These are phyloP conservation scores for Manis pentadactyla DNA, from an alignment of 2,797 vertebrate species.

Conservation along the genomic window DNA sequence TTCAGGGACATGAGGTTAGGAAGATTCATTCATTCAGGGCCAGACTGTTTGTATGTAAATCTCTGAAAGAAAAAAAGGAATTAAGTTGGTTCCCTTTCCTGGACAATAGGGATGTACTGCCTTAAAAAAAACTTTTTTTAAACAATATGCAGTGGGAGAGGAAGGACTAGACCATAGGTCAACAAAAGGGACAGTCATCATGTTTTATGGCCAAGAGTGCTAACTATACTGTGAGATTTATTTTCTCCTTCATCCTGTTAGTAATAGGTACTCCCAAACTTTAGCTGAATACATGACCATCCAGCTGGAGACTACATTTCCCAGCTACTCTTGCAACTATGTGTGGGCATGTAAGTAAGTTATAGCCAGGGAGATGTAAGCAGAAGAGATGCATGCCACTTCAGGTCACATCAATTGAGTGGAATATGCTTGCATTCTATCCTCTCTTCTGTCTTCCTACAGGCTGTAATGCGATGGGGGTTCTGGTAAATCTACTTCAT, in stretches of 20 bases:
- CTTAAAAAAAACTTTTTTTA: background rate
- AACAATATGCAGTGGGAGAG: background rate
- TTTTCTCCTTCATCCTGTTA: background rate
- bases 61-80: background rate
- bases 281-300: background rate
- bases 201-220: background rate
- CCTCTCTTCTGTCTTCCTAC: background rate
- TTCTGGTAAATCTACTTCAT: background rate
- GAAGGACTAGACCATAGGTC: background rate
- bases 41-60: background rate
- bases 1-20: background rate
- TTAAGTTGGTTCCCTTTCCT: constrained; percentile 11
- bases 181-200: background rate
- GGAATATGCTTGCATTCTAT: background rate
- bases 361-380: background rate
- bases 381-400: background rate
- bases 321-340: background rate
- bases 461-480: background rate
- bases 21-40: background rate
- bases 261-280: background rate
- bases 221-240: background rate
- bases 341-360: background rate
- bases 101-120: background rate
- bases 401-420: background rate
- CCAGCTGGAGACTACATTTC: background rate